Base-by-base conservation (phyloP, 2,888 invertebrate genomes). In the Tetragonula carbonaria region DNA sequence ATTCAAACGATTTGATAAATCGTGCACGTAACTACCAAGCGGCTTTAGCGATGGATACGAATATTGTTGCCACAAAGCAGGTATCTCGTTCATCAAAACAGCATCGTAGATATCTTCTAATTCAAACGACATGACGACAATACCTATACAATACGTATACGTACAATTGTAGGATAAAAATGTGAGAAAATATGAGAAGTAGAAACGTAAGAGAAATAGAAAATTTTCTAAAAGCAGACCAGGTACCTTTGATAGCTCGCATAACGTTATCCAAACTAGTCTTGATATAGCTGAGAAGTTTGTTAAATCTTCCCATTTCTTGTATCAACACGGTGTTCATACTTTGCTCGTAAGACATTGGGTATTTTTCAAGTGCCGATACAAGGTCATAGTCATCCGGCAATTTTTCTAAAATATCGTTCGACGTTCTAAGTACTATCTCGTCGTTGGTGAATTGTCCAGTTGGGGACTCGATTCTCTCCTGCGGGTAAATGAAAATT, bases 41-140 rank as follows among this genome's bases (percentile, higher is more conserved):
- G 98, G 98, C 94, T 99, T 99, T 51, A 98, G 95, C 6, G 98
- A 98, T 1, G 98, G 99, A 94, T 99, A 99, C 14, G 98, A 98
- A 92, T 97, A 96, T 90, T 96, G 96, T 83, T 97, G 96, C 99
- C 99, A 99, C 94, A 97, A 95, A 55, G 95, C 95, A 0, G 99
- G 99, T 90, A 98, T 97, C 94, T 96, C 97, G 6, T 98, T 97
- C 84, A 97, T 97, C 85, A 98, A 95, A 92, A 99, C 97, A 88
- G 98, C 97, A 73, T 96, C 96, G 82, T 97, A 96, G 28, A 99
- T 97, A 93, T 98, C 97, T 93, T 99, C 99, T 73, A 98, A 96
- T 87, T 97, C 97, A 71, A 97, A 95, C 4, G 97, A 98, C 96
- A 99, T 97, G 0, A 98, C 97, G 88, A 98, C 97, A 68, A 97